phyloP scores from a whole-genome alignment of 1,140 invertebrate species.

The Drosophila watanabei region DNA sequence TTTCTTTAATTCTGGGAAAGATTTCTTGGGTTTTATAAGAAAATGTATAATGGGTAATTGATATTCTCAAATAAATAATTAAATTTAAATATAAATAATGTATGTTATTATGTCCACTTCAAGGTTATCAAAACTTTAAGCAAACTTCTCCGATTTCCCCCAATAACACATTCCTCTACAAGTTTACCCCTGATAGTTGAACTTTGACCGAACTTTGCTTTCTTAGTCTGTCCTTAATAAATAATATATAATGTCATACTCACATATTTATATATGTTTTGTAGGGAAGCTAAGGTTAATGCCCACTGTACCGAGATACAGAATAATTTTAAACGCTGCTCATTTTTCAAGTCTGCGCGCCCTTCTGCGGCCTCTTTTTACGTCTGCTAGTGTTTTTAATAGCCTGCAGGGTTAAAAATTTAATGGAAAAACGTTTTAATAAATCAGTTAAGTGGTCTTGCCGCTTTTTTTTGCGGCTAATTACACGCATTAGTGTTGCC shows the following conservation, averaged over 20 bases:
- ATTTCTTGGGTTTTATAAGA: not conserved
- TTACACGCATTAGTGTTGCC: constrained; percentile 81
- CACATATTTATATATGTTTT: constrained; percentile 9
- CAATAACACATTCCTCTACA: not conserved
- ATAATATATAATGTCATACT: constrained; percentile 15
- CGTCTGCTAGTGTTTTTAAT: constrained; percentile 71
- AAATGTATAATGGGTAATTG: not conserved
- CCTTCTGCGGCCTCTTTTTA: constrained; percentile 70
- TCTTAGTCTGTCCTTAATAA: constrained; percentile 14
- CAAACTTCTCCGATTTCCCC: not conserved
- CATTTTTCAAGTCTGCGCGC: constrained; percentile 72
- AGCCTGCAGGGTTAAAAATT: constrained; percentile 83
- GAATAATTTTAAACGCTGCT: constrained; percentile 77
- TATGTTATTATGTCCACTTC: no score
- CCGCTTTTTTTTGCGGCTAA: constrained; percentile 83
- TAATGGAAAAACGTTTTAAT: constrained; percentile 85
- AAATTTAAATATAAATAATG: not conserved
- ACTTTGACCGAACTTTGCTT: constrained; percentile 8
- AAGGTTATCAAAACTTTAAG: not conserved
- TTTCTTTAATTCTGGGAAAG: not conserved
- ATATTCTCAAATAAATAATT: not conserved
- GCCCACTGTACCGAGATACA: constrained; percentile 47
- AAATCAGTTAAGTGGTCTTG: constrained; percentile 84
- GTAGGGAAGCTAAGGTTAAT: not conserved
- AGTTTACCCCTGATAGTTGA: constrained; percentile 23